phyloP scores from a whole-genome alignment of 2,888 invertebrate species.

The Drosophila pseudotalamancana region DNA sequence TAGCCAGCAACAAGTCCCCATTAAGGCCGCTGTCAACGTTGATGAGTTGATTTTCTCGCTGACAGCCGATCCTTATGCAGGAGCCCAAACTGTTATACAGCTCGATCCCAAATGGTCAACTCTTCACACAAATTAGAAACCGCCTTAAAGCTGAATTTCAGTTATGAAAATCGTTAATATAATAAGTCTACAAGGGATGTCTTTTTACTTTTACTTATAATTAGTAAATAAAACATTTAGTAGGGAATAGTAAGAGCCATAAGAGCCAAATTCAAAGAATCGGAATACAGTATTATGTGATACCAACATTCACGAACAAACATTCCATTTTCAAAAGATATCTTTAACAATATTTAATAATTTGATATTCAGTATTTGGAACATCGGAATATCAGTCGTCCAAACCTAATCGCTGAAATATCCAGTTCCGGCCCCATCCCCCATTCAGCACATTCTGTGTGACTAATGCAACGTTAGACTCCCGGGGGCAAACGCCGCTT shows the following conservation, averaged over 20 bases:
- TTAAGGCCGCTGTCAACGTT: constrained; percentile 61
- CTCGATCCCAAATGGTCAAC: neutral
- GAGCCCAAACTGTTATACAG: constrained; percentile 11
- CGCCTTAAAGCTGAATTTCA: neutral
- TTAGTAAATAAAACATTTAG: too few relatives aligned
- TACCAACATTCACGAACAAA: too few relatives aligned
- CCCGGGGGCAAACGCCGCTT: constrained; percentile 59
- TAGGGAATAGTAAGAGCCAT: too few relatives aligned
- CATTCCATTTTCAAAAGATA: too few relatives aligned
- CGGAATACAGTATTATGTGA: too few relatives aligned
- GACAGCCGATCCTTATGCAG: constrained; percentile 69
- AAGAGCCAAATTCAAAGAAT: too few relatives aligned
- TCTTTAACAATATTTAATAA: neutral
- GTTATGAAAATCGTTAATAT: neutral
- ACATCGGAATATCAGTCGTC: neutral
- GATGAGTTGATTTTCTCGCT: constrained; percentile 73
- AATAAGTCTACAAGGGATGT: too few relatives aligned
- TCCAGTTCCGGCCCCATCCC: neutral
- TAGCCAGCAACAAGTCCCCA: constrained; percentile 24
- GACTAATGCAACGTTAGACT: constrained; percentile 48
- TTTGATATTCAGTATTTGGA: neutral
- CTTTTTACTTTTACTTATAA: too few relatives aligned
- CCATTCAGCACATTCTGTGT: neutral
- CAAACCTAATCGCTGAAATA: neutral
- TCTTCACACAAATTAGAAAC: constrained; percentile 6